Percentiles rank a stretch among this genome's conserved stretches.
Conservation (phyloP, 37 sponge, comb jelly and placozoan species). For the Hormiphora californensis region DNA sequence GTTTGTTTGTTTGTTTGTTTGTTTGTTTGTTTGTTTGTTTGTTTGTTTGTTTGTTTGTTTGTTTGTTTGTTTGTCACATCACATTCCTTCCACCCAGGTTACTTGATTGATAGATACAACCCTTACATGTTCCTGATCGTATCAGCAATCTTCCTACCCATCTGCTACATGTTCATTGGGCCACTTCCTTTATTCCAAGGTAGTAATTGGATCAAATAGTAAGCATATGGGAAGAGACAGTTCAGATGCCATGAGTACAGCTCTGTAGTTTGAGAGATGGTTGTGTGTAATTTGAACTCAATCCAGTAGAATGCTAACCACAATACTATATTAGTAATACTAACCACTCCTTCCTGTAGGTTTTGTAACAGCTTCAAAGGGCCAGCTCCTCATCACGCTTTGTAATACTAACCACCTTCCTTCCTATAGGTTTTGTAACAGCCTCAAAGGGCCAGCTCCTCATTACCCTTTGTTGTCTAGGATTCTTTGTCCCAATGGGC, state of each 20-base stretch:
- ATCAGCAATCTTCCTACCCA: not conserved
- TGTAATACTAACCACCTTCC: no score
- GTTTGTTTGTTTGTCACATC: no score
- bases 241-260: not conserved
- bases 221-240: not conserved
- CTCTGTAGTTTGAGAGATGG: no score
- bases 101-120: not conserved
- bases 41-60: no score
- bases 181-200: not conserved
- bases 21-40: no score
- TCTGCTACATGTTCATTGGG: not conserved
- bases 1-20: no score
- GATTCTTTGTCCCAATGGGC: not conserved
- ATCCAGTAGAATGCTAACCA: no score
- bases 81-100: not conserved
- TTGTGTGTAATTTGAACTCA: no score
- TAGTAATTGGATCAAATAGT: not conserved
- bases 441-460: slow-evolving; percentile 13
- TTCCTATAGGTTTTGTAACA: not conserved
- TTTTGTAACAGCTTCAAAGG: no score
- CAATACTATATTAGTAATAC: no score
- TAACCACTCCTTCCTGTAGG: no score
- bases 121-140: not conserved
- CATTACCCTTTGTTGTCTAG: not conserved
- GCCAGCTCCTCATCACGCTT: no score